Percentiles rank a stretch among this genome's conserved stretches.
Conservation (phyloP, 2,113 vertebrate species). For the Cebidichthys violaceus region DNA sequence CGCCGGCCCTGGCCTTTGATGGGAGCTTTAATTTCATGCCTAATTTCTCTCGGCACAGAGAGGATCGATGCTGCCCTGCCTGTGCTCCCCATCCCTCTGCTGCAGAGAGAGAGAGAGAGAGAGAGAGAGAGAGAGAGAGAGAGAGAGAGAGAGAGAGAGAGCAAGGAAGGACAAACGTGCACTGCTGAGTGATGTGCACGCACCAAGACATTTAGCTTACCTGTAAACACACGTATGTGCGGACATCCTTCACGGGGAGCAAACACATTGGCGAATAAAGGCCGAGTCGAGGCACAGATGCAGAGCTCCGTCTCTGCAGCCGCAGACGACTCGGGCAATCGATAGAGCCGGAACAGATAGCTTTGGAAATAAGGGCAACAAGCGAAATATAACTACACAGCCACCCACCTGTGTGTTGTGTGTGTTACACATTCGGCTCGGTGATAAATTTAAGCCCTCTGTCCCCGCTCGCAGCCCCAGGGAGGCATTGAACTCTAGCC, state of each 20-base stretch:
- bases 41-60: slow-evolving; percentile 81
- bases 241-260: slow-evolving; percentile 45
- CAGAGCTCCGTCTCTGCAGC: slow-evolving; percentile 25
- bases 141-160: slow-evolving; percentile 60
- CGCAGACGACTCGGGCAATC: slow-evolving; percentile 55
- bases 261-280: slow-evolving; percentile 42
- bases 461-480: slow-evolving; percentile 63
- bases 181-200: slow-evolving; percentile 54
- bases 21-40: slow-evolving; percentile 85
- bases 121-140: slow-evolving; percentile 58
- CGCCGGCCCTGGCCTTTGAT: slow-evolving; percentile 74
- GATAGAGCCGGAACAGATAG: slow-evolving; percentile 69
- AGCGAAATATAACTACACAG: slow-evolving; percentile 70
- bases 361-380: slow-evolving; percentile 79
- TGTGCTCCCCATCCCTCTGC: slow-evolving; percentile 64
- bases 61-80: slow-evolving; percentile 76
- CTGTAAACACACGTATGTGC: slow-evolving; percentile 59
- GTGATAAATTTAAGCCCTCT: slow-evolving; percentile 77
- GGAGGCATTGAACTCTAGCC: slow-evolving; percentile 83
- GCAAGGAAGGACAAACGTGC: slow-evolving; percentile 66
- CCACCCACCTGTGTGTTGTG: slow-evolving; percentile 76
- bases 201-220: slow-evolving; percentile 56
- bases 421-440: slow-evolving; percentile 69
- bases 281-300: slow-evolving; percentile 13
- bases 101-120: slow-evolving; percentile 56